phyloP scores from a whole-genome alignment of 2,888 invertebrate genomes.

The Melanophora roralis region DNA sequence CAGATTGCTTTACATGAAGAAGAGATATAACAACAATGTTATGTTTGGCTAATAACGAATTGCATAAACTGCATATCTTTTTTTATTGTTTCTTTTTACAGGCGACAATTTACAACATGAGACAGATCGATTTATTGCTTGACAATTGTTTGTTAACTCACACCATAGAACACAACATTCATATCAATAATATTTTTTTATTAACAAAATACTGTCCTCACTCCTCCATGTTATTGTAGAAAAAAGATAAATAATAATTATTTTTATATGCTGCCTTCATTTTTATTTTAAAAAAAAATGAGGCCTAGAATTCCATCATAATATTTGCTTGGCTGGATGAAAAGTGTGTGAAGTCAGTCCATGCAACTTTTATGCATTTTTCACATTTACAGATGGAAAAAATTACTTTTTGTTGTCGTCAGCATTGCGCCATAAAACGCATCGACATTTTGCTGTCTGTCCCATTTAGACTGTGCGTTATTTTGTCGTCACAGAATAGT shows the following conservation, averaged over 20 bases:
- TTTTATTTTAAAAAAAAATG: constrained; percentile 18
- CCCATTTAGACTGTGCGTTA: constrained; percentile 53
- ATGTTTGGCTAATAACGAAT: constrained; percentile 70
- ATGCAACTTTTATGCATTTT: constrained; percentile 62
- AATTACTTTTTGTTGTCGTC: constrained; percentile 55
- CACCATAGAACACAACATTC: constrained; percentile 31
- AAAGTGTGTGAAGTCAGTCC: background rate
- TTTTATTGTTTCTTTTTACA: constrained; percentile 33
- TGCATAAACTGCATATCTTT: constrained; percentile 75
- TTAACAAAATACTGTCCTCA: background rate
- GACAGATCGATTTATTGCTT: constrained; percentile 76
- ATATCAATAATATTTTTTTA: constrained; percentile 65
- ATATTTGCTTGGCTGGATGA: constrained; percentile 12
- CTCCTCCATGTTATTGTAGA: background rate
- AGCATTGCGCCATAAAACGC: constrained; percentile 62
- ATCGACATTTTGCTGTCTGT: constrained; percentile 56
- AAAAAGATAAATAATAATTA: constrained; percentile 42
- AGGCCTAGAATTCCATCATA: constrained; percentile 70
- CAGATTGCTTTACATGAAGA: constrained; percentile 50
- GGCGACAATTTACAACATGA: constrained; percentile 74
- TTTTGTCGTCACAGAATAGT: constrained; percentile 59
- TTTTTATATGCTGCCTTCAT: constrained; percentile 36
- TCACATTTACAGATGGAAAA: constrained; percentile 45
- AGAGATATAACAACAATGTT: constrained; percentile 54
- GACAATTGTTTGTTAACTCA: constrained; percentile 71